A percentile compares a stretch with the other conserved stretches of the same genome.
Conservation (phyloP, 1,140 invertebrate species). For the Andrena cerasifolii region DNA sequence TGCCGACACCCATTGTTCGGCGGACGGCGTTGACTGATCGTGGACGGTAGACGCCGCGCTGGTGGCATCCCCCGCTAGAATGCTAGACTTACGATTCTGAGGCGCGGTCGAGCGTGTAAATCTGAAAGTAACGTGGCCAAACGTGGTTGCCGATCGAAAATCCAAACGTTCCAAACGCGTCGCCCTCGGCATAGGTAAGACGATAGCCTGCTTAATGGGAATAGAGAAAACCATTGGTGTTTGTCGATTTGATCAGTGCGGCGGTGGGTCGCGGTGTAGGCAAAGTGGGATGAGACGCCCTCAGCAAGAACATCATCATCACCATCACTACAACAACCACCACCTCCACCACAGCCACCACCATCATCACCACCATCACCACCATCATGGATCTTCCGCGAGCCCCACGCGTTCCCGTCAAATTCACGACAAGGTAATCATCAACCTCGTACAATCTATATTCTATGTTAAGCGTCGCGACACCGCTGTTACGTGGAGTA, state of each 20-base stretch:
- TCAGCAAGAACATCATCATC: slow-evolving; percentile 79
- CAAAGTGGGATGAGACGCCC: slow-evolving; percentile 82
- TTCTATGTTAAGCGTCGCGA: background rate
- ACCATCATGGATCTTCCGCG: slow-evolving; percentile 70
- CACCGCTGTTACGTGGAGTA: no score
- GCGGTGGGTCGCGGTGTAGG: slow-evolving; percentile 81
- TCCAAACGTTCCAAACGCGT: no score
- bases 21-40: background rate
- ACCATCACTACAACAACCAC: slow-evolving; percentile 72
- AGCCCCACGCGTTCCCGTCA: slow-evolving; percentile 73
- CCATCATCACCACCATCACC: slow-evolving; percentile 61
- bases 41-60: background rate
- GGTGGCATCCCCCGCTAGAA: background rate
- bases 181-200: no score
- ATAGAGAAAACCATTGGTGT: background rate
- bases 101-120: background rate
- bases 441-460: background rate
- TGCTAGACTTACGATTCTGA: background rate
- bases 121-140: no score
- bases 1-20: background rate
- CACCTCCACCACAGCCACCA: slow-evolving; percentile 61
- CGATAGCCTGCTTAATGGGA: no score
- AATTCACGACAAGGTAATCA: slow-evolving; percentile 72
- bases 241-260: slow-evolving; percentile 72
- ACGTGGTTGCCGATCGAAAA: no score